phyloP scores from a whole-genome alignment of 2,113 vertebrate genomes.

The Phylloscopus whistleri region DNA sequence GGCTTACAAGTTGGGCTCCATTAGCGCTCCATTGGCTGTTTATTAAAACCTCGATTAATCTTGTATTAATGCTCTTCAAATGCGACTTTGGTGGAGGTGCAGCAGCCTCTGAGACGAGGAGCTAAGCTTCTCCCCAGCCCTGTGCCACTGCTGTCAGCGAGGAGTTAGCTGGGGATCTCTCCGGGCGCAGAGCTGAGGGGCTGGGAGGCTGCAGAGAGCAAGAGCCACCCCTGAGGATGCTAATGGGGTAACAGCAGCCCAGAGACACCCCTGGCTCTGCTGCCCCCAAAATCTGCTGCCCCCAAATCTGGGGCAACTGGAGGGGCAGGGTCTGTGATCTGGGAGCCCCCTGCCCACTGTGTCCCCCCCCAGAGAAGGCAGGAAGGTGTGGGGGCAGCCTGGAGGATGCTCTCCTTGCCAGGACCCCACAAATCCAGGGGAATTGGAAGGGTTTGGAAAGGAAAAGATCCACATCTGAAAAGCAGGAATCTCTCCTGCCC shows the following conservation, averaged over 20 bases:
- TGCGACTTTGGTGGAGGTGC: neutral
- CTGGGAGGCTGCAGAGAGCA: neutral
- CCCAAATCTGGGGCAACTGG: neutral
- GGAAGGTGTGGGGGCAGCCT: neutral
- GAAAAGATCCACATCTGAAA: neutral
- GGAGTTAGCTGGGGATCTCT: neutral
- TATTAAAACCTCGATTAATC: slow-evolving; percentile 25
- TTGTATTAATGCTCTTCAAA: neutral
- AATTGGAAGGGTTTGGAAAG: too few species aligned
- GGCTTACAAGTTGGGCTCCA: neutral
- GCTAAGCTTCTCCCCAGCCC: neutral
- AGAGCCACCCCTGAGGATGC: fast-evolving
- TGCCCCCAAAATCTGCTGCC: neutral
- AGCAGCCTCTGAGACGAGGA: neutral
- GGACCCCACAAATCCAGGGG: neutral
- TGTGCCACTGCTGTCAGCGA: fast-evolving
- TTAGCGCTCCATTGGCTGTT: neutral
- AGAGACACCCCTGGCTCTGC: neutral
- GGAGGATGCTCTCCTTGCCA: neutral
- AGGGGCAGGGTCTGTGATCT: fast-evolving
- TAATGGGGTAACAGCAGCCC: neutral
- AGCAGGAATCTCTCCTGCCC: neutral
- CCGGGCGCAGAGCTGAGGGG: neutral
- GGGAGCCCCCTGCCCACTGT: neutral
- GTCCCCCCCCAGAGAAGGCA: neutral